A percentile compares a stretch with the other conserved stretches of the same genome.
phyloP scores from a whole-genome alignment of 2,797 vertebrate species.

The Morelia viridis region DNA sequence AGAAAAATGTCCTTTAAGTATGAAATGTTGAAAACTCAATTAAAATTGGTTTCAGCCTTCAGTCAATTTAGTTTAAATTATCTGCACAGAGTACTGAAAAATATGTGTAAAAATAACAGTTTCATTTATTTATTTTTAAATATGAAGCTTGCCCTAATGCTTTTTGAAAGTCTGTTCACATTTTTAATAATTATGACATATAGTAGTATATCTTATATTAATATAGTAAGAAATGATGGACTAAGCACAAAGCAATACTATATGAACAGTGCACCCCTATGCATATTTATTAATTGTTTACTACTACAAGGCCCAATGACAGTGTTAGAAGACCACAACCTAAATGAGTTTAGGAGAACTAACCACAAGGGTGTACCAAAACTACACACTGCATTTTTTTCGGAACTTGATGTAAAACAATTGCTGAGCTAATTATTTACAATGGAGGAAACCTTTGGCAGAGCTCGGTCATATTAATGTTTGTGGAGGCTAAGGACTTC shows the following conservation, averaged over 20 bases:
- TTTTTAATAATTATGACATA: conserved; percentile 8
- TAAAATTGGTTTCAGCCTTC: conserved; percentile 24
- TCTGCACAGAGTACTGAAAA: neutral
- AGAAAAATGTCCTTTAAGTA: neutral
- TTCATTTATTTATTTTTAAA: neutral
- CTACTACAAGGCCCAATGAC: neutral
- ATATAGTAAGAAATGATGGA: neutral
- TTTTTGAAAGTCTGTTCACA: conserved; percentile 4
- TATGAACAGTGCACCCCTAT: neutral
- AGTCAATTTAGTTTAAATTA: conserved; percentile 36
- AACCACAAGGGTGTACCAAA: neutral
- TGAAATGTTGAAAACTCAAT: conserved; percentile 1
- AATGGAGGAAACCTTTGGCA: neutral
- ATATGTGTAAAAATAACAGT: conserved; percentile 16
- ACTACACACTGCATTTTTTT: neutral
- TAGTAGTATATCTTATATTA: neutral
- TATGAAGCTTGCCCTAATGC: conserved; percentile 25
- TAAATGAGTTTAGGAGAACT: conserved; percentile 4
- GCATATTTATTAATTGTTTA: neutral
- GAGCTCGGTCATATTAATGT: neutral
- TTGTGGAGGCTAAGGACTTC: neutral
- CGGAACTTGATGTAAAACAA: neutral
- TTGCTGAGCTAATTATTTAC: neutral
- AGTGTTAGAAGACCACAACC: neutral
- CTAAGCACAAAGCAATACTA: neutral